phyloP scores from a whole-genome alignment of 2,797 vertebrate genomes.

The Leontocebus nigricollis region DNA sequence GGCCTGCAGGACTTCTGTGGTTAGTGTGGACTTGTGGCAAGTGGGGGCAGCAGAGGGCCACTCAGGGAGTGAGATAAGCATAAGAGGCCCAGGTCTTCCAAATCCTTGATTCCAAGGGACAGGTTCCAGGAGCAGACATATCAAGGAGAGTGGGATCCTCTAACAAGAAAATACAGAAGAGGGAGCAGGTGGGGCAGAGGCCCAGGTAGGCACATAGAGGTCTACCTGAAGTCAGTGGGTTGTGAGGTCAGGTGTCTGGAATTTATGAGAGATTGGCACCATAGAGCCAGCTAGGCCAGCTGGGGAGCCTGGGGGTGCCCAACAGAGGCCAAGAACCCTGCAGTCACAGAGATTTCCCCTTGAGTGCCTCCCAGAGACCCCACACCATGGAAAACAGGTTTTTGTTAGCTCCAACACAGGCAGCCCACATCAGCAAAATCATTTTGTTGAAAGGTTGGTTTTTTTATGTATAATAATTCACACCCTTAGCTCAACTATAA shows the following conservation, averaged over 20 bases:
- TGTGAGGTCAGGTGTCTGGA: not conserved
- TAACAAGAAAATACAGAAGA: not conserved
- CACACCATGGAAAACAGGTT: not conserved
- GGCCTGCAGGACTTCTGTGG: not conserved
- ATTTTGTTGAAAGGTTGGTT: not conserved
- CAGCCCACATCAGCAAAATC: not conserved
- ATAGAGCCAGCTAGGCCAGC: not conserved
- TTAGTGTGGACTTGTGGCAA: slow-evolving; percentile 44
- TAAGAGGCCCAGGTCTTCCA: not conserved
- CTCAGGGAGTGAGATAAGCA: not conserved
- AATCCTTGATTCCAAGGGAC: not conserved
- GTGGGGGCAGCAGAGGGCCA: slow-evolving; percentile 67
- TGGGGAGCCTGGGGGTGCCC: rapidly evolving
- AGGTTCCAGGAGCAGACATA: not conserved
- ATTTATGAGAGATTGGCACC: not conserved
- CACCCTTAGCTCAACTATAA: not conserved
- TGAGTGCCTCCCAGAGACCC: not conserved
- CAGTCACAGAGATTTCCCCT: not conserved
- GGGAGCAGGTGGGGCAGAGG: not conserved
- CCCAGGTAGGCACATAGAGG: not conserved
- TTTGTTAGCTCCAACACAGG: not conserved
- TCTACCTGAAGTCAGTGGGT: not conserved
- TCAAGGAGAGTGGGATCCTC: not conserved
- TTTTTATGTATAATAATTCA: not conserved
- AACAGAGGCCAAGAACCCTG: not conserved